A percentile compares a stretch with the other conserved stretches of the same genome.
phyloP scores from a whole-genome alignment of 2,888 invertebrate species.

The Spisula subtruncata region DNA sequence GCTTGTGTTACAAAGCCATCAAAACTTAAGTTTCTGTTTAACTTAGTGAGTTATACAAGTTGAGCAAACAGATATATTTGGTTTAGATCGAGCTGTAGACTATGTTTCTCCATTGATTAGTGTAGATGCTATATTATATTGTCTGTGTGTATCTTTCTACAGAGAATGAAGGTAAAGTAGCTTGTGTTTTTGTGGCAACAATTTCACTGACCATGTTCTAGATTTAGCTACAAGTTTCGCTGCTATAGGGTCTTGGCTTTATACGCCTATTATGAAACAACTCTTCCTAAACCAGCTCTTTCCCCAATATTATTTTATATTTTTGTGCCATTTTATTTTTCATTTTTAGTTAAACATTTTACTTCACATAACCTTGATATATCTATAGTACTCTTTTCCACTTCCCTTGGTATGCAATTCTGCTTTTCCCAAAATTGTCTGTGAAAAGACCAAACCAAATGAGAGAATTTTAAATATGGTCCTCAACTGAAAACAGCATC shows the following conservation, averaged over 20 bases:
- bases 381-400: neutral
- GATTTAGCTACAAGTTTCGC: slow-evolving; percentile 11
- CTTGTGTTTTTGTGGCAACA: slow-evolving; percentile 22
- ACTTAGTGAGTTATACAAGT: neutral
- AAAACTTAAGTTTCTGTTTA: too few species aligned
- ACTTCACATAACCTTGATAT: neutral
- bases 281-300: neutral
- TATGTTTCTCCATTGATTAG: slow-evolving; percentile 7
- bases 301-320: neutral
- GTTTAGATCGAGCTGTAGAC: neutral
- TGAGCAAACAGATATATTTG: slow-evolving; percentile 5
- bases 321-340: neutral
- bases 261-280: neutral
- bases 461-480: too few species aligned
- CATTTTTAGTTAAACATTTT: neutral
- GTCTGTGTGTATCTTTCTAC: slow-evolving; percentile 50
- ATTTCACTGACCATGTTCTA: slow-evolving; percentile 3
- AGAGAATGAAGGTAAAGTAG: slow-evolving; percentile 70
- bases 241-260: slow-evolving; percentile 29
- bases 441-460: too few species aligned
- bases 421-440: too few species aligned
- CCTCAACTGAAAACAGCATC: too few species aligned
- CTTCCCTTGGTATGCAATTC: neutral
- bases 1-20: too few species aligned
- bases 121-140: slow-evolving; percentile 29